Evolutionary conservation across 2,797 vertebrate species (phyloP).

Genomic region (Malurus splendens): DNA sequence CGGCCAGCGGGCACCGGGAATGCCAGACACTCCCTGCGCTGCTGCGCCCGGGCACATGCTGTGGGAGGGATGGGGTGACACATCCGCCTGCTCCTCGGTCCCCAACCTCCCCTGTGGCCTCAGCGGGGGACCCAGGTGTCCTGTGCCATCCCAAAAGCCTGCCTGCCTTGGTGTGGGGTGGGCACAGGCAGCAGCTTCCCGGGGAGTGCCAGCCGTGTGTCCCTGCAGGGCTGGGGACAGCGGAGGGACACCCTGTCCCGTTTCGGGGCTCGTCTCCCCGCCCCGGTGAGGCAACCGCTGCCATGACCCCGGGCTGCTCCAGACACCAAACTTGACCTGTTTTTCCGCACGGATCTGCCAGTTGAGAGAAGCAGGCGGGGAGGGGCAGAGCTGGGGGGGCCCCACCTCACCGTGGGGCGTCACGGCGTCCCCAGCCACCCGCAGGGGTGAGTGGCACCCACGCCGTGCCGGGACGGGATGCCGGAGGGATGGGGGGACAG

Average conservation of each 20-base stretch:
- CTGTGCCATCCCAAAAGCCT: no score
- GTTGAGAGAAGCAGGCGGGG: neutral
- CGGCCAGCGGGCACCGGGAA: conserved; percentile 15
- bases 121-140: neutral
- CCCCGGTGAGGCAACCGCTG: neutral
- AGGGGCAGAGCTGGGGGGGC: neutral
- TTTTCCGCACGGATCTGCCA: conserved; percentile 3
- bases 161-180: neutral
- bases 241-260: fast-evolving
- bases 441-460: neutral
- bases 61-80: neutral
- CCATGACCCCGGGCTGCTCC: neutral
- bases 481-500: neutral
- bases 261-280: neutral
- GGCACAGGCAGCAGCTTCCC: neutral
- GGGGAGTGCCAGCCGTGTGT: neutral
- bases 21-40: conserved; percentile 1
- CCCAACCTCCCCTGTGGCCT: fast-evolving
- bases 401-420: neutral
- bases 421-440: neutral
- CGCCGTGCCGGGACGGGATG: fast-evolving
- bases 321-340: neutral
- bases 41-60: neutral
- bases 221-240: neutral
- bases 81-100: neutral